Evolutionary conservation across 1,140 invertebrate genomes (phyloP).

Genomic region (Grapholita molesta): DNA sequence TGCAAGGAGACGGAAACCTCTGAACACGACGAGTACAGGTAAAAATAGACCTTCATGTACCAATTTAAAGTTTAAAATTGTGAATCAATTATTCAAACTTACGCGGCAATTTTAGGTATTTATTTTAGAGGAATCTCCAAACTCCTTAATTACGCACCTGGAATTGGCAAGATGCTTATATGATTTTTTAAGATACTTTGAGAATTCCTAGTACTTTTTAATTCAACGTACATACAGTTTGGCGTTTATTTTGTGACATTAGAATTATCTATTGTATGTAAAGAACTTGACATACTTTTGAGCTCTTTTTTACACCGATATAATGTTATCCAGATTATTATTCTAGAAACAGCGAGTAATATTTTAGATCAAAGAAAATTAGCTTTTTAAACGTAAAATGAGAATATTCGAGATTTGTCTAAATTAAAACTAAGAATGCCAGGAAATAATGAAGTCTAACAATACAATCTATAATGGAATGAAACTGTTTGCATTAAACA

Average conservation of each 20-base stretch:
- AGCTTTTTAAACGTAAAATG: neutral
- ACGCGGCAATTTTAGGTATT: neutral
- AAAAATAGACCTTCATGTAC: neutral
- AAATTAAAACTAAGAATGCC: neutral
- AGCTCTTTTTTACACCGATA: neutral
- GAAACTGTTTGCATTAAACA: neutral
- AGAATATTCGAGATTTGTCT: neutral
- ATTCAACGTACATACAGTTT: neutral
- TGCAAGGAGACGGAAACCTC: neutral
- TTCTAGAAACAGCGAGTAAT: no score
- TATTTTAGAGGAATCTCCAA: neutral
- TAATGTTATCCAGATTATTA: neutral
- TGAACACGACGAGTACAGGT: neutral
- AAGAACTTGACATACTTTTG: neutral
- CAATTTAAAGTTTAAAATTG: neutral
- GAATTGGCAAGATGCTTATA: neutral
- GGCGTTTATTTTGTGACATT: neutral
- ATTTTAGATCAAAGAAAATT: neutral
- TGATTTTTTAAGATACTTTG: no score
- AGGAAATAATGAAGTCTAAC: constrained; percentile 5
- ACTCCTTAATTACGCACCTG: neutral
- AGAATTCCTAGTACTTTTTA: no score
- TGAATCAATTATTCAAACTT: neutral
- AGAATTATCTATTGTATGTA: neutral
- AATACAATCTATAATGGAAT: constrained; percentile 15